Conservation (phyloP, 2,113 vertebrate species). For the Jacana jacana region DNA sequence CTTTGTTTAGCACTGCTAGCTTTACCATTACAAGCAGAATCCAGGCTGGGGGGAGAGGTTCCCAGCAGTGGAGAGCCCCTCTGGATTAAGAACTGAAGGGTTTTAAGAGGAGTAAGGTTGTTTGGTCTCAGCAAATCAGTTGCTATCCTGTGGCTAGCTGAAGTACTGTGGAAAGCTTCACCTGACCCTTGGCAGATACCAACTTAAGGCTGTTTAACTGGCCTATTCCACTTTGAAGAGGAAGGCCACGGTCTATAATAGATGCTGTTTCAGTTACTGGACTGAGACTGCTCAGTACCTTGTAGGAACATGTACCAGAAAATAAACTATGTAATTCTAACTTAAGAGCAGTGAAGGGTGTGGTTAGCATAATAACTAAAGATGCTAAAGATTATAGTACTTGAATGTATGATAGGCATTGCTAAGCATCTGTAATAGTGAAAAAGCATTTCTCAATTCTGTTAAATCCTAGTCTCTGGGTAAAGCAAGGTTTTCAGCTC, state of each 20-base stretch:
- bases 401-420: not conserved
- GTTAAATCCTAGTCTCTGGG: not conserved
- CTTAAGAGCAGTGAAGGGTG: not conserved
- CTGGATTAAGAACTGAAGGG: not conserved
- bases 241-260: not conserved
- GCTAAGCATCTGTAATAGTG: not conserved
- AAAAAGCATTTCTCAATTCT: not conserved
- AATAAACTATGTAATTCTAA: not conserved
- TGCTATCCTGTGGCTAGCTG: not conserved
- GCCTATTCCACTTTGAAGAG: not conserved
- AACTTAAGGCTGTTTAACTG: not conserved
- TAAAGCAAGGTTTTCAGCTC: not conserved
- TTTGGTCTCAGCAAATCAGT: not conserved
- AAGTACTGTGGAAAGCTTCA: not conserved
- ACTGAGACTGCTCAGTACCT: not conserved
- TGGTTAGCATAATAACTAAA: not conserved
- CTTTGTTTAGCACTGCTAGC: not conserved
- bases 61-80: not conserved
- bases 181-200: not conserved
- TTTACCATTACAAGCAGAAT: not conserved
- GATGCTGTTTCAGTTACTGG: not conserved
- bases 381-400: not conserved
- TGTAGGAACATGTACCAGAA: not conserved
- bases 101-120: not conserved
- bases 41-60: not conserved